Conservation (phyloP, 1,140 invertebrate species). For the Sweltsa coloradensis region DNA sequence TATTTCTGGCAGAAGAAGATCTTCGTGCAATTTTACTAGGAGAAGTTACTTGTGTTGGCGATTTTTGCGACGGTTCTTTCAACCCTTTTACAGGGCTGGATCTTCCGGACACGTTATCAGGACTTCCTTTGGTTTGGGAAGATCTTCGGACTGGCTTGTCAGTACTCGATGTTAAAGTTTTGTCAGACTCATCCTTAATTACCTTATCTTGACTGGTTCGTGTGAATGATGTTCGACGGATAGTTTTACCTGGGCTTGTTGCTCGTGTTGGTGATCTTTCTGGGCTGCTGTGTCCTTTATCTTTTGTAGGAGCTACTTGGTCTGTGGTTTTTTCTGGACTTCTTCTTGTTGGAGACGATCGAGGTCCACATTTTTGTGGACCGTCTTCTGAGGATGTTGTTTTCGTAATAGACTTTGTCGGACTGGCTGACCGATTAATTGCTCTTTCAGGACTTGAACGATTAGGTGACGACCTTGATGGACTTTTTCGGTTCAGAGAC, state of each 20-base stretch:
- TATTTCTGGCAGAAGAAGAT: conserved; percentile 4
- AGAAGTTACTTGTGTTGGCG: conserved; percentile 4
- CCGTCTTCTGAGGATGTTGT: neutral
- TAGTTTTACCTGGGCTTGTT: conserved; percentile 5
- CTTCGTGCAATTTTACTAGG: neutral
- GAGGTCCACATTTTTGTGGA: neutral
- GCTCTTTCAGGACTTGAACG: neutral
- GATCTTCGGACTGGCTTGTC: too few species aligned
- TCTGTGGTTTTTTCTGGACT: conserved; percentile 10
- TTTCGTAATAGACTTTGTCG: neutral
- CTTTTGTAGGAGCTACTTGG: conserved; percentile 8
- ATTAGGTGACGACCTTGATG: neutral
- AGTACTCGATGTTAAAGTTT: too few species aligned
- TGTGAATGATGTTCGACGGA: too few species aligned
- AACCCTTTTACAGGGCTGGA: too few species aligned
- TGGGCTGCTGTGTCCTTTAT: neutral
- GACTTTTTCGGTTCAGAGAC: conserved; percentile 5
- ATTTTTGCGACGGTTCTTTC: too few species aligned
- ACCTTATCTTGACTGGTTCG: too few species aligned
- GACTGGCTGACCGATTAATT: neutral
- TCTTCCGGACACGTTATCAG: too few species aligned
- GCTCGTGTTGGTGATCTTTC: conserved; percentile 6
- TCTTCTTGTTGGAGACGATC: conserved; percentile 7
- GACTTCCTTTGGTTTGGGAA: too few species aligned
- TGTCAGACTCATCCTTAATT: too few species aligned